Percentiles rank a stretch among this genome's conserved stretches.
These are phyloP conservation scores for Epistrophe grossulariae DNA, from an alignment of 2,888 invertebrate genomes.

Conservation along the genomic window DNA sequence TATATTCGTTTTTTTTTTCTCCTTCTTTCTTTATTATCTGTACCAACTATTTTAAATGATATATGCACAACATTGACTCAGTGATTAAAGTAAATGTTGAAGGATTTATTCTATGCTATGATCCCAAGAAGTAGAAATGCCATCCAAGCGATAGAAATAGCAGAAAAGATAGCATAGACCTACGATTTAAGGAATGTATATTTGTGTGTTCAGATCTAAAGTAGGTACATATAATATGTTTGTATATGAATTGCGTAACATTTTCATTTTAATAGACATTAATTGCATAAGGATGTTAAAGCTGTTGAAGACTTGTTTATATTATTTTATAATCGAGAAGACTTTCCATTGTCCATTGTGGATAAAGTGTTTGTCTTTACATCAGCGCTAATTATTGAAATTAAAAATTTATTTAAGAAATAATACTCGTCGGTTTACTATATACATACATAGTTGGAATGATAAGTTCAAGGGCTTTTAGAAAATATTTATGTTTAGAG, in stretches of 20 bases:
- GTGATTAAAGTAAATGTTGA: constrained; percentile 72
- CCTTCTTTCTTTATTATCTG: constrained; percentile 43
- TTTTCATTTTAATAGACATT: constrained; percentile 69
- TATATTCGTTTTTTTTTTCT: constrained; percentile 26
- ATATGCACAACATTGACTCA: constrained; percentile 70
- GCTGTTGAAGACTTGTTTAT: constrained; percentile 11
- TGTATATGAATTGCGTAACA: constrained; percentile 59
- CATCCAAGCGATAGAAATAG: constrained; percentile 10
- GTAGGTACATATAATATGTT: background rate
- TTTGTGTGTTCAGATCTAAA: background rate
- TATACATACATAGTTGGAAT: background rate
- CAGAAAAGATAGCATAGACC: constrained; percentile 38
- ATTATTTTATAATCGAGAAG: constrained; percentile 13
- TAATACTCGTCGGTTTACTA: too few species aligned
- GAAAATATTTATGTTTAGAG: background rate
- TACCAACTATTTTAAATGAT: constrained; percentile 69
- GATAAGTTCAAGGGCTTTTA: background rate
- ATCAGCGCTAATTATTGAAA: constrained; percentile 2
- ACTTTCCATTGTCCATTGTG: constrained; percentile 2
- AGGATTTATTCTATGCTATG: constrained; percentile 64
- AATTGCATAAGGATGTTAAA: constrained; percentile 56
- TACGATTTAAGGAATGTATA: constrained; percentile 35
- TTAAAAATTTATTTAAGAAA: background rate
- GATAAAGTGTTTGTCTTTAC: background rate
- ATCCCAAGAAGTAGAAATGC: constrained; percentile 41